Evolutionary conservation across 2,888 invertebrate species (phyloP), one percentile per base, ranked within the genome.

Genomic region (Ophion ellenae): DNA sequence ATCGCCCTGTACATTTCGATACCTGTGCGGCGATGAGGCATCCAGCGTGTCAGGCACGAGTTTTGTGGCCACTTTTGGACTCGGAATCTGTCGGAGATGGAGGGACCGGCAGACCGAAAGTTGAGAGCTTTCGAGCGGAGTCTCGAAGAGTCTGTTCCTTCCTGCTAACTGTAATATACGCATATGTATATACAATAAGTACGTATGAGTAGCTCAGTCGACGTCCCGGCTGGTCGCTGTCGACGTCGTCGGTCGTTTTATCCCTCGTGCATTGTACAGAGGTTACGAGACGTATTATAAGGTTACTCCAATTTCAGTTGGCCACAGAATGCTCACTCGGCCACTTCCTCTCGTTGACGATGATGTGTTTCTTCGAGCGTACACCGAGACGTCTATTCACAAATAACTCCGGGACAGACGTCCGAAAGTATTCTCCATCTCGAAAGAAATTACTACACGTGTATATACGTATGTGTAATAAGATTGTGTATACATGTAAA

Each of bases 291-390:
- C 86, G 87, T 87, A 90, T 89, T 90, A 88, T 88, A 90, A 88
- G 88, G 87, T 89, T 87, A 89, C 87, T 88, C 88, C 88, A 90
- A 90, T 90, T 90, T 78, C 84, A 88, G 75, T 85, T 85, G 80
- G 85, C 86, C 86, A 89, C 84, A 89, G 84, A 86, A 87, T 86
- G 73, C 61, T 76, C 87, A 87, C 88, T 87, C 86, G 87, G 89
- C 89, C 89, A 88, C 89, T 89, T 89, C 89, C 89, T 89, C 89
- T 89, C 87, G 89, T 88, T 87, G 82, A 84, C 81, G 85, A 85
- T 85, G 61, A 79, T 79, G 78, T 79, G 85, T 75, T 85, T 79
- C 82, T 85, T 82, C 82, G 82, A 82, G 82, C 85, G 85, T 85
- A 78, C 82, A 82, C 74, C 85, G 73, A 73, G 73, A 73, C 71